These are phyloP conservation scores for Globodera rostochiensis DNA, from an alignment of 1,140 invertebrate species.

Conservation along the genomic window DNA sequence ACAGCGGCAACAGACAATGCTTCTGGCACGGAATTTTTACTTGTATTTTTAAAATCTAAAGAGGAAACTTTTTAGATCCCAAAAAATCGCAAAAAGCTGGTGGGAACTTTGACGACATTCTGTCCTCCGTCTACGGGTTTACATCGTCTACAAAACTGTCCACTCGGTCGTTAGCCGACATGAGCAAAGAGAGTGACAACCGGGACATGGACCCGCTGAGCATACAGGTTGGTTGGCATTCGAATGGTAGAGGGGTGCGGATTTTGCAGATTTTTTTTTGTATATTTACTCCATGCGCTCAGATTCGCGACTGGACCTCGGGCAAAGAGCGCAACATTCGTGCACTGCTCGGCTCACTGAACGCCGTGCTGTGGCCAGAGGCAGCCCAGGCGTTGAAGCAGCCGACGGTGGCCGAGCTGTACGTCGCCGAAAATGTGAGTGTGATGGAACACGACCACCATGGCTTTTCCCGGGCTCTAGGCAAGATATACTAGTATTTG, in stretches of 20 bases:
- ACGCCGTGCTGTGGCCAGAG: conserved; percentile 90
- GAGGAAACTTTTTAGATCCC: neutral
- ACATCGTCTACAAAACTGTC: conserved; percentile 37
- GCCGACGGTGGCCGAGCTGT: conserved; percentile 89
- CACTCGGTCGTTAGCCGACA: conserved; percentile 52
- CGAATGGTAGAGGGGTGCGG: too few species aligned
- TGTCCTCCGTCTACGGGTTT: conserved; percentile 53
- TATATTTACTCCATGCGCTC: conserved; percentile 48
- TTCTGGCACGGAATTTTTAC: neutral
- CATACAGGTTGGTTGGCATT: conserved; percentile 32
- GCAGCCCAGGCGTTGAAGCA: conserved; percentile 80
- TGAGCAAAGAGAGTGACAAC: conserved; percentile 48
- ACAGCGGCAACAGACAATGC: neutral
- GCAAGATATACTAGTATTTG: too few species aligned
- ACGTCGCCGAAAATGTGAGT: conserved; percentile 71
- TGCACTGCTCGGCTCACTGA: conserved; percentile 87
- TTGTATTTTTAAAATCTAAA: neutral
- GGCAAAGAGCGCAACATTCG: conserved; percentile 95
- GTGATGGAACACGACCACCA: conserved; percentile 74
- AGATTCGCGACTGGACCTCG: conserved; percentile 80
- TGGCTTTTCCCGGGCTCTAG: too few species aligned
- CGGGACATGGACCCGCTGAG: conserved; percentile 53
- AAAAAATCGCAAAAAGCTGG: neutral
- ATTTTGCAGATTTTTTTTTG: too few species aligned
- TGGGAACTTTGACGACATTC: conserved; percentile 55